Evolutionary conservation across 30 jellyfish, hydroid and myxozoan species (phyloP), one percentile per base, ranked within the genome.

Genomic region (Cassiopea andromeda): DNA sequence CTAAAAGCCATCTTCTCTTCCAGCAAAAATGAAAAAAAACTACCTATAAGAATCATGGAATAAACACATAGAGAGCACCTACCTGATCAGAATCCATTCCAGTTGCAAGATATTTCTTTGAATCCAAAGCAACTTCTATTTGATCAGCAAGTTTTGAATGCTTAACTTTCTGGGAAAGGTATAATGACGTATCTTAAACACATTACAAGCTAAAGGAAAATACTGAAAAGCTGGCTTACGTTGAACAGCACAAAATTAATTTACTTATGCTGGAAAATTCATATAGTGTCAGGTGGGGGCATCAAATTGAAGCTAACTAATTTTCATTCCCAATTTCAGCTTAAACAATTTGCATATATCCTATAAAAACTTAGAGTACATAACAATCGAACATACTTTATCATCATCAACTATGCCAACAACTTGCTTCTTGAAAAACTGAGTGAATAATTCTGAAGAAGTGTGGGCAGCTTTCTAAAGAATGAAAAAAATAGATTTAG

Each of bases 11-110:
- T 27, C 38, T 27, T 27, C 38, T 27, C 38, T 27, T 27, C 38
- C 38, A 27, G 38, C 38, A 27, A 27, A 27, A 27, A 27, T 27
- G 38, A 27, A 27, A 27, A 27, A 58, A 58, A 58, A 58, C 13
- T 58, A 58, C 8, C 68, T 58, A 58, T 14, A 6, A 58, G 68
- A 58, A 5, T 64, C 43, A 17, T 64, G 43, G 73, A 5, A 27
- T 27, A 27, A 27, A 27, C 38, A 27, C 38, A 27, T 27, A 27
- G 38, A 27, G 64, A 5, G 2, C 6, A 64, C 43, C 15, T 5
- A 94, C 98, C 94, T 97, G 98, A 8, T 97, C 99, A 58, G 97
- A 74, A 76, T 93, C 98, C 98, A 97, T 93, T 60, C 99, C 99
- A 12, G 98, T 94, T n/a, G 97, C 98, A 8, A 92, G 92, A 64